A percentile compares a stretch with the other conserved stretches of the same genome.
These are phyloP conservation scores for Brachymystax lenok DNA, from an alignment of 2,797 vertebrate species.

Conservation along the genomic window DNA sequence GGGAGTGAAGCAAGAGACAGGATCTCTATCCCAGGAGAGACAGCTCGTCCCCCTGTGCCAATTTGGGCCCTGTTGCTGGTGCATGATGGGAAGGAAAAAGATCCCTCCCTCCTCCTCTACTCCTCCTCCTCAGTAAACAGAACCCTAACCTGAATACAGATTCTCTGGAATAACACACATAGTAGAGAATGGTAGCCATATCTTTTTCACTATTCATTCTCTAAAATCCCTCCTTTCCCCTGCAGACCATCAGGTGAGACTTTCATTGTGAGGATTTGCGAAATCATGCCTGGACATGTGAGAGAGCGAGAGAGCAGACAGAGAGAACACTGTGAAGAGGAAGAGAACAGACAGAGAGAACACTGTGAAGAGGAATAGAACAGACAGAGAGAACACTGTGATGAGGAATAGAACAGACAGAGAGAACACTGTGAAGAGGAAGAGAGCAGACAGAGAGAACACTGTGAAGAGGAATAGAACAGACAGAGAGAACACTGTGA, in stretches of 20 bases:
- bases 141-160: conserved; percentile 79
- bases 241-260: conserved; percentile 62
- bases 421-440: too few species aligned
- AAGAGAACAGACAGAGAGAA: too few species aligned
- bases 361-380: too few species aligned
- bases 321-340: too few species aligned
- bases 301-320: conserved; percentile 21
- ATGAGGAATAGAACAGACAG: too few species aligned
- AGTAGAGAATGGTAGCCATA: conserved; percentile 49
- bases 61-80: conserved; percentile 71
- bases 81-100: conserved; percentile 76
- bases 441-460: too few species aligned
- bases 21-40: conserved; percentile 70
- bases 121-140: conserved; percentile 54
- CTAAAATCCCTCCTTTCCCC: conserved; percentile 36
- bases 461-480: too few species aligned
- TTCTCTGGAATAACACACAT: conserved; percentile 57
- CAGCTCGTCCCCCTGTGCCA: conserved; percentile 66
- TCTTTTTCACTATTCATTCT: conserved; percentile 64
- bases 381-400: too few species aligned
- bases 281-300: conserved; percentile 51
- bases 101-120: conserved; percentile 49
- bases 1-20: conserved; percentile 62
- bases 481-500: too few species aligned
- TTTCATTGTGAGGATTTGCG: conserved; percentile 46